A percentile compares a stretch with the other conserved stretches of the same genome.
Conservation (phyloP, 92 coral and sea anemone genomes). For the Scolanthus callimorphus region DNA sequence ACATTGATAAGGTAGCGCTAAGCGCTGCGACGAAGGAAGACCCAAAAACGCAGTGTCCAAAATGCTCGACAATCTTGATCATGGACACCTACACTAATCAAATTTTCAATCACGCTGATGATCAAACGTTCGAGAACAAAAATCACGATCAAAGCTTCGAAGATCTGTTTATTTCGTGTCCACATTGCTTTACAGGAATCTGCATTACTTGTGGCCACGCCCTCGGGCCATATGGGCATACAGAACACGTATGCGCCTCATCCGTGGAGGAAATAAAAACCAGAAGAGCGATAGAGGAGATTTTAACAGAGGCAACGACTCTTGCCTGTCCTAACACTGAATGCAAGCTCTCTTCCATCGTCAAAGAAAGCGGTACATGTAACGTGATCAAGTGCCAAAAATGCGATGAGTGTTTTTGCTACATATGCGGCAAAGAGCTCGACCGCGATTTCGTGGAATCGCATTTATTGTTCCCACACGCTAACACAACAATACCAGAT, state of each 20-base stretch:
- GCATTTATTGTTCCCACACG: conserved; percentile 50
- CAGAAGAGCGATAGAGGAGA: background rate
- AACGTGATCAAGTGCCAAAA: conserved; percentile 33
- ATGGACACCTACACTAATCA: background rate
- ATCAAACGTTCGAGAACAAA: too few relatives aligned
- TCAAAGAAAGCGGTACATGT: conserved; percentile 42
- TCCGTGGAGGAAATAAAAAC: background rate
- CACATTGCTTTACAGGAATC: conserved; percentile 14
- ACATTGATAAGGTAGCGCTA: conserved; percentile 1
- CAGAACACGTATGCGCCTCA: conserved; percentile 45
- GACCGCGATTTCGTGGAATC: conserved; percentile 28
- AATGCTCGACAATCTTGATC: conserved; percentile 8
- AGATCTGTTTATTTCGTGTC: conserved; percentile 36
- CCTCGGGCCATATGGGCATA: conserved; percentile 38
- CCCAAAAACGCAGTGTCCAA: conserved; percentile 25
- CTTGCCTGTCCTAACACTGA: conserved; percentile 5
- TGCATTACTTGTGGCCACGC: conserved; percentile 49
- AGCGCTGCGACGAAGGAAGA: conserved; percentile 10
- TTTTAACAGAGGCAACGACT: conserved; percentile 16
- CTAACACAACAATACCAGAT: conserved; percentile 6
- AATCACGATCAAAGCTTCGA: conserved; percentile 2
- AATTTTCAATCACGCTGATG: too few relatives aligned
- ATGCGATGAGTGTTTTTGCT: conserved; percentile 40
- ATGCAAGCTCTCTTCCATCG: conserved; percentile 7
- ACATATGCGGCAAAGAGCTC: conserved; percentile 40